These are phyloP conservation scores for Silurus asotus DNA, from an alignment of 2,113 vertebrate species.

Conservation along the genomic window DNA sequence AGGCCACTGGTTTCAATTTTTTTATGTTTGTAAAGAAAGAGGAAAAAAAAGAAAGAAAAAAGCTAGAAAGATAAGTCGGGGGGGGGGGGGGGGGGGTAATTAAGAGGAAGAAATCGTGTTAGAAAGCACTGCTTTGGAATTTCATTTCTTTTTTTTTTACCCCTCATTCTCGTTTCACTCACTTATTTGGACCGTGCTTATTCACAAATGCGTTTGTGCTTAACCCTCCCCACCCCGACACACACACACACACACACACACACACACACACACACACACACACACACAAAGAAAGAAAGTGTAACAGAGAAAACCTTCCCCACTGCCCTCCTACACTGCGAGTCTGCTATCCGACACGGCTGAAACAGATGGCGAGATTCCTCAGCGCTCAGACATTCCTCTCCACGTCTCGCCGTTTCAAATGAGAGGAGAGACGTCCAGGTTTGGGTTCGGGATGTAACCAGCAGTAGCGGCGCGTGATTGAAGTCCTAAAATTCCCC, in stretches of 20 bases:
- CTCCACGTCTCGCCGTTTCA: not conserved
- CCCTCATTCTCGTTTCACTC: conserved; percentile 5
- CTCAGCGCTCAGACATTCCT: conserved; percentile 10
- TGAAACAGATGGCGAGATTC: conserved; percentile 19
- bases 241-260: not conserved
- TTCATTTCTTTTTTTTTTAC: not conserved
- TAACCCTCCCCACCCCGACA: not conserved
- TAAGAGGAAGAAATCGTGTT: conserved; percentile 1
- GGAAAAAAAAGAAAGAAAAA: no score
- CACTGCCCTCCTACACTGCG: not conserved
- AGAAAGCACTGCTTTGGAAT: conserved; percentile 7
- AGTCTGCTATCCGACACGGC: not conserved
- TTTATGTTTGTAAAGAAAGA: conserved; percentile 9
- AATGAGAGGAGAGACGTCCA: conserved; percentile 9
- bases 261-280: not conserved
- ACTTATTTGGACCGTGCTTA: conserved; percentile 33
- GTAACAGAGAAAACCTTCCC: not conserved
- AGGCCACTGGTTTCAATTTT: conserved; percentile 41
- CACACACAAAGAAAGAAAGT: not conserved
- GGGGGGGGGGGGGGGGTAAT: no score
- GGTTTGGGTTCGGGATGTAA: conserved; percentile 6
- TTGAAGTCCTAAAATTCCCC: not conserved
- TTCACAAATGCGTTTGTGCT: conserved; percentile 45
- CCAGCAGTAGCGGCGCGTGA: not conserved
- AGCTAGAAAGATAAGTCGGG: not conserved